Conservation (phyloP, 1,140 invertebrate genomes). For the Papilio dardanus region DNA sequence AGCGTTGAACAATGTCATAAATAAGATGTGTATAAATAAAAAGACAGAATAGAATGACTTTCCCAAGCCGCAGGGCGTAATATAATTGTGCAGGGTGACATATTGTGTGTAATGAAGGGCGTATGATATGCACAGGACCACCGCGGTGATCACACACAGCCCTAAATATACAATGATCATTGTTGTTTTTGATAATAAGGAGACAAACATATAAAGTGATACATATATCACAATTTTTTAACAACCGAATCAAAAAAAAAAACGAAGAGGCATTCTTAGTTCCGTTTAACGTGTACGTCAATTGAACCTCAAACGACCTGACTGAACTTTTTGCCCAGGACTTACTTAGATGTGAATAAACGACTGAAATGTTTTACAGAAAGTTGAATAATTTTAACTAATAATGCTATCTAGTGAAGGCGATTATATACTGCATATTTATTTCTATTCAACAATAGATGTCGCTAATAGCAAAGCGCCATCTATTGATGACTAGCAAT, state of each 20-base stretch:
- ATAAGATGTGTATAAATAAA: no score
- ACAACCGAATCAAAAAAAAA: no score
- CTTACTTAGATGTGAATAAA: no score
- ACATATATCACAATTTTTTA: no score
- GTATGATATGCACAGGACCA: constrained; percentile 13
- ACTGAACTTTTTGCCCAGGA: no score
- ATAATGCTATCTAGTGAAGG: no score
- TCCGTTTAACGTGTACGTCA: no score
- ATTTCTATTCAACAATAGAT: not conserved
- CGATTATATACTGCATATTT: not conserved
- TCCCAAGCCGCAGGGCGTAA: constrained; percentile 22
- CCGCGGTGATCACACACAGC: constrained; percentile 13
- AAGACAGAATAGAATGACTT: not conserved
- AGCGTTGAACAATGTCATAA: no score
- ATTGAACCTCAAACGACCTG: no score
- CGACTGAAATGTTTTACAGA: no score
- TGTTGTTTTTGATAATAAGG: not conserved
- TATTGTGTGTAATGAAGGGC: constrained; percentile 16
- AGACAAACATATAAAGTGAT: not conserved
- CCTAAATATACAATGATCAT: not conserved
- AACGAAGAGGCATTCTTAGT: no score
- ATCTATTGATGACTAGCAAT: not conserved
- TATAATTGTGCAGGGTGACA: constrained; percentile 22
- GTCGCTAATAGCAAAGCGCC: not conserved
- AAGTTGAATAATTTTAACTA: no score